These are phyloP conservation scores for Drosophila nigrodunni DNA, from an alignment of 1,140 invertebrate species.

Conservation along the genomic window DNA sequence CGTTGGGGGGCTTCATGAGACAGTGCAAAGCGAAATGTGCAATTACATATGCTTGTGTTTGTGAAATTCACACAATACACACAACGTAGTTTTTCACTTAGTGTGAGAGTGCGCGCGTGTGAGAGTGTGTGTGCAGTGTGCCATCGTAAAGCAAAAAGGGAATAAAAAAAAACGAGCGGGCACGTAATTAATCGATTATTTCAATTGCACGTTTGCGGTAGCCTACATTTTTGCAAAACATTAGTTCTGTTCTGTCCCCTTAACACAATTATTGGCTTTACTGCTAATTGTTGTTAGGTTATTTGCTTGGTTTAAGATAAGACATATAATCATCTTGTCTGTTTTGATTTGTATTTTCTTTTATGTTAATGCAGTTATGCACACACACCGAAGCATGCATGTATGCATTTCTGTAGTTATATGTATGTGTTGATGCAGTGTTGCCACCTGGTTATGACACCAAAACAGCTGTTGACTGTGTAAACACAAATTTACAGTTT, in stretches of 20 bases:
- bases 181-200: constrained; percentile 55
- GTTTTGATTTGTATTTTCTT: background rate
- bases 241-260: background rate
- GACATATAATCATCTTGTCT: background rate
- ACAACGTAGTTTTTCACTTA: constrained; percentile 25
- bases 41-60: constrained; percentile 23
- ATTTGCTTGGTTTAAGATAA: too few relatives aligned
- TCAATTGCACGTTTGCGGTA: constrained; percentile 28
- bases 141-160: constrained; percentile 37
- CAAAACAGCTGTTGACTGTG: constrained; percentile 8
- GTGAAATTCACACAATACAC: constrained; percentile 42
- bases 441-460: background rate
- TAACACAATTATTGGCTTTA: background rate
- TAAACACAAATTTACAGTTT: constrained; percentile 6
- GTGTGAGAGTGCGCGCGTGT: background rate
- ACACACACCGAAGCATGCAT: background rate
- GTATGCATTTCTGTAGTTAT: background rate
- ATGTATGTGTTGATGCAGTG: constrained; percentile 7
- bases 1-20: constrained; percentile 20
- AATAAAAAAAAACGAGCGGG: constrained; percentile 11
- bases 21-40: background rate
- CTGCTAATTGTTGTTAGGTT: too few relatives aligned
- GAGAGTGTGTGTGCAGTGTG: constrained; percentile 60
- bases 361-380: background rate
- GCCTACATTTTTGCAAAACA: background rate